Evolutionary conservation across 2,797 vertebrate species (phyloP).

Genomic region (Telmatherina bonti): DNA sequence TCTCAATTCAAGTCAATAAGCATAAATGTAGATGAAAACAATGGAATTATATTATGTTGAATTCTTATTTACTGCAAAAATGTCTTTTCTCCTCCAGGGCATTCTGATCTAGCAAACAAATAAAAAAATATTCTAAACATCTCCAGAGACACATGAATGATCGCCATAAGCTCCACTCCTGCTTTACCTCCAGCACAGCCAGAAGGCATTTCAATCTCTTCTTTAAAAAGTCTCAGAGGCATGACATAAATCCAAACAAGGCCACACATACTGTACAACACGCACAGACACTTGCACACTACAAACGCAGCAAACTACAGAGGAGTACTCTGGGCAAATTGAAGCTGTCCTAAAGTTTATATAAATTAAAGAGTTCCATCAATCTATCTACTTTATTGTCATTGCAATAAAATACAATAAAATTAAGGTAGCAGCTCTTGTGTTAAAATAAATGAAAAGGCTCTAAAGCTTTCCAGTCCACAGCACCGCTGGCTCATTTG

Average conservation of each 20-base stretch:
- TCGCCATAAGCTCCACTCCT: too few relatives aligned
- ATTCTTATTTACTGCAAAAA: not conserved
- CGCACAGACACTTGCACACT: not conserved
- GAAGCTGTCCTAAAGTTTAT: not conserved
- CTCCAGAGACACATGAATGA: too few relatives aligned
- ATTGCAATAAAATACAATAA: too few relatives aligned
- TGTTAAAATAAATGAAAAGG: not conserved
- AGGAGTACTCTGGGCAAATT: constrained; percentile 1
- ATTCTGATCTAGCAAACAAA: not conserved
- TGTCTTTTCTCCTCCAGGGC: not conserved
- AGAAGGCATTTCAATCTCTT: not conserved
- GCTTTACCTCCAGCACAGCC: not conserved
- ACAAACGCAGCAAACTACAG: constrained; percentile 3
- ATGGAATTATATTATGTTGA: not conserved
- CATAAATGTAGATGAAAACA: not conserved
- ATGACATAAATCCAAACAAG: not conserved
- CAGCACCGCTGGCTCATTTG: not conserved
- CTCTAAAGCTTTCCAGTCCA: constrained; percentile 4
- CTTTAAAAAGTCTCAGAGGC: not conserved
- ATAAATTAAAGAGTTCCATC: not conserved
- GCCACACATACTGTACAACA: not conserved
- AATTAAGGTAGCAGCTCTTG: too few relatives aligned
- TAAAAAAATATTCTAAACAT: too few relatives aligned
- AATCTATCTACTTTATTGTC: too few relatives aligned
- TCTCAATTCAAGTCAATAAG: not conserved